Conservation (phyloP, 2,797 vertebrate species). For the Macropodus opercularis region DNA sequence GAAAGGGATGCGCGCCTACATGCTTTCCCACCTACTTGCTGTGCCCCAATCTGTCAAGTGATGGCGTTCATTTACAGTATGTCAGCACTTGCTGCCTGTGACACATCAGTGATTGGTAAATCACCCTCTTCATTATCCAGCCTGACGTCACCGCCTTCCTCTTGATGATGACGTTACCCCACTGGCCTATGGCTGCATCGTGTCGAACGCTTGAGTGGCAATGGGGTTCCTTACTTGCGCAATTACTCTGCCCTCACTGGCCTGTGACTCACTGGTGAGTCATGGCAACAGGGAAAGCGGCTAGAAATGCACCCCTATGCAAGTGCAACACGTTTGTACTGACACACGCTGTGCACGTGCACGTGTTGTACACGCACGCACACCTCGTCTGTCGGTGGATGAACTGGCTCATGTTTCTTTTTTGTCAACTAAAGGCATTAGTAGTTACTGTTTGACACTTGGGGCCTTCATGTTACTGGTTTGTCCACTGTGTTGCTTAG, state of each 20-base stretch:
- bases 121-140: slow-evolving; percentile 44
- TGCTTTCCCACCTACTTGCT: slow-evolving; percentile 47
- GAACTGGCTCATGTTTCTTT: too few relatives aligned
- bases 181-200: slow-evolving; percentile 19
- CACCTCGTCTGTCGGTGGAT: neutral
- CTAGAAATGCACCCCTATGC: slow-evolving; percentile 31
- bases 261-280: slow-evolving; percentile 72
- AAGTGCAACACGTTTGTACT: slow-evolving; percentile 16
- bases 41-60: slow-evolving; percentile 47
- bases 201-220: slow-evolving; percentile 12
- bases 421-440: slow-evolving; percentile 27
- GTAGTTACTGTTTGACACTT: slow-evolving; percentile 49
- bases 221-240: slow-evolving; percentile 45
- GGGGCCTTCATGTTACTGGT: slow-evolving; percentile 47
- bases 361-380: neutral
- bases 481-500: slow-evolving; percentile 40
- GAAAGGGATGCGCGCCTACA: slow-evolving; percentile 51
- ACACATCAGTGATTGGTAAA: slow-evolving; percentile 53
- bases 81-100: slow-evolving; percentile 24
- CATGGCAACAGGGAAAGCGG: slow-evolving; percentile 40
- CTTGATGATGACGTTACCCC: slow-evolving; percentile 48
- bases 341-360: neutral
- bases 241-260: slow-evolving; percentile 32
- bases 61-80: slow-evolving; percentile 43
- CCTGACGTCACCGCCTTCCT: slow-evolving; percentile 11